Evolutionary conservation across 2,113 vertebrate species (phyloP), one percentile per base, ranked within the genome.

Genomic region (Periophthalmus modestus): DNA sequence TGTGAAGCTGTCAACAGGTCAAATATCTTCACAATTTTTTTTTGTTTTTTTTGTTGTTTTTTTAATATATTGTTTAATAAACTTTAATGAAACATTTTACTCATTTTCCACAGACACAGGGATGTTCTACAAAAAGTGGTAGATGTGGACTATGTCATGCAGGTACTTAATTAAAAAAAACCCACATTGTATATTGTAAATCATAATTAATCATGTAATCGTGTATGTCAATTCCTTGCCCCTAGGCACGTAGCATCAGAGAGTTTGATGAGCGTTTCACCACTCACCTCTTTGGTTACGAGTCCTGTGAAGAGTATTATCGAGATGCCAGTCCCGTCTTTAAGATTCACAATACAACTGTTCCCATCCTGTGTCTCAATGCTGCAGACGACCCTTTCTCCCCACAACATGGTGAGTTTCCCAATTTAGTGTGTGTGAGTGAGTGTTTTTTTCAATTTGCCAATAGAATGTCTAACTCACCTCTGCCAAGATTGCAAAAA

Each of bases 311-410:
- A 0, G 89, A 95, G 3, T 96, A 95, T 79, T 95, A 96, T 21
- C 81, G 16, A 0, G 92, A 93, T 0, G 91, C 94, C 71, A 95
- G 95, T 69, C 95, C 95, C 0, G 84, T 76, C 75, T 78, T 75
- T 72, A 95, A 94, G 70, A 91, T 95, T 19, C 86, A 83, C 23
- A 75, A 81, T 3, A 94, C 93, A 18, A 70, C 79, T 0, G 90
- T 91, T 6, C 95, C 95, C 2, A 90, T 95, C 50, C 70, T 96
- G 75, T 96, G 94, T 85, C 94, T 96, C 74, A 96, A 94, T 7
- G 95, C 95, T 0, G 92, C 93, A 0, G 95, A 96, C 0, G 95
- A 96, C 75, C 95, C 95, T 54, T 95, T 97, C 80, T 96, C 94
- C 39, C 95, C 95, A 0, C 67, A 82, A 0, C 21, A 84, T 0